Evolutionary conservation across 2,888 invertebrate species (phyloP).

Genomic region (Nomada ferruginata): DNA sequence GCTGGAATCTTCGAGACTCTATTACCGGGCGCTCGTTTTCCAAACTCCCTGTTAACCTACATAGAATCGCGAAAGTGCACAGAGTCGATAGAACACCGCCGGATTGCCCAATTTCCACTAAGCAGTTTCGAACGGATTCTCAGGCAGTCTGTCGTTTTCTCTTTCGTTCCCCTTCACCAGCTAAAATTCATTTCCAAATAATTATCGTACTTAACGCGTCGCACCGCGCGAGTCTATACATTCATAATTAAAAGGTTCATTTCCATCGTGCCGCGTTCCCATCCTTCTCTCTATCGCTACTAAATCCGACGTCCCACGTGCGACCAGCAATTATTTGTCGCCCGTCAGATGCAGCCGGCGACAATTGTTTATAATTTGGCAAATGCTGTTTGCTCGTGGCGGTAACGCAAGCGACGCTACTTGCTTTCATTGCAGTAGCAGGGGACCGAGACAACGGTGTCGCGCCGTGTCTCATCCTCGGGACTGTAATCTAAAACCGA

Average conservation of each 20-base stretch:
- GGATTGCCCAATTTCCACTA: constrained; percentile 20
- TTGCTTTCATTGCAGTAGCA: constrained; percentile 7
- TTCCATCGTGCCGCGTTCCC: neutral
- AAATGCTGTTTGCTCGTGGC: neutral
- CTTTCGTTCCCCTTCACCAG: neutral
- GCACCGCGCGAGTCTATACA: neutral
- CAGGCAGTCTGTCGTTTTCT: neutral
- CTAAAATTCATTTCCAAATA: neutral
- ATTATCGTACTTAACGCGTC: neutral
- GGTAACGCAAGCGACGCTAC: neutral
- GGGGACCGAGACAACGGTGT: neutral
- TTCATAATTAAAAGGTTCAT: constrained; percentile 7
- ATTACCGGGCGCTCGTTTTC: constrained; percentile 15
- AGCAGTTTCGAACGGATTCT: neutral
- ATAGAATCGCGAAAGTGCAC: constrained; percentile 6
- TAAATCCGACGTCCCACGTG: neutral
- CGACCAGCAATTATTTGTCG: constrained; percentile 12
- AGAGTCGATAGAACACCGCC: neutral
- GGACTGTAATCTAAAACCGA: constrained; percentile 43
- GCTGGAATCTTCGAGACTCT: constrained; percentile 28
- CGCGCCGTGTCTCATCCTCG: constrained; percentile 1
- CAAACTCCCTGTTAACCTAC: constrained; percentile 32
- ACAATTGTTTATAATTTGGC: constrained; percentile 45
- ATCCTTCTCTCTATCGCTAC: neutral
- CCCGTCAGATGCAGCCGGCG: constrained; percentile 24